Percentiles rank a stretch among this genome's conserved stretches.
Conservation (phyloP, 2,888 invertebrate species). For the Pristionchus maxplancki region DNA sequence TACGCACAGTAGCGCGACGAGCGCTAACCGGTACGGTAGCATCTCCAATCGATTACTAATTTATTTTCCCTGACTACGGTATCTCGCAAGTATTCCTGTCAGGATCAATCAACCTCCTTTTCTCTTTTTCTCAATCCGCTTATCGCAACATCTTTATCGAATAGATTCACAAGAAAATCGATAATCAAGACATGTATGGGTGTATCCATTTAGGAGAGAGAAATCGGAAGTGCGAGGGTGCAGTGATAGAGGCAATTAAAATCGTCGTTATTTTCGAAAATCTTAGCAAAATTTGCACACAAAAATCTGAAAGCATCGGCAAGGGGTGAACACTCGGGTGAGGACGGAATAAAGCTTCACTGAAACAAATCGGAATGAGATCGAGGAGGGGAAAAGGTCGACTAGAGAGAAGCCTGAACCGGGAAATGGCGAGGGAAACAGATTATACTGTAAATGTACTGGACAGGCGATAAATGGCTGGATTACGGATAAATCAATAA, state of each 20-base stretch:
- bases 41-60: slow-evolving; percentile 22
- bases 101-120: neutral
- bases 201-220: neutral
- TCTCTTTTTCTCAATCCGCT: neutral
- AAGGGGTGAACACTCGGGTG: slow-evolving; percentile 38
- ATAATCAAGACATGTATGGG: slow-evolving; percentile 37
- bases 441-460: neutral
- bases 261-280: neutral
- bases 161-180: neutral
- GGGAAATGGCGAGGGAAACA: neutral
- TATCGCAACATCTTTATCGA: slow-evolving; percentile 7
- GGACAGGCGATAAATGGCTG: neutral
- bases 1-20: slow-evolving; percentile 1
- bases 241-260: neutral
- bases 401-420: neutral
- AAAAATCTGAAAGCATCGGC: slow-evolving; percentile 6
- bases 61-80: neutral
- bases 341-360: neutral
- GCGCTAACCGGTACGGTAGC: slow-evolving; percentile 32
- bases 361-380: neutral
- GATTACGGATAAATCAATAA: neutral
- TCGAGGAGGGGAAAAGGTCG: neutral
- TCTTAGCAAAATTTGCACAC: neutral
- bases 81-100: neutral
- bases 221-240: neutral